These are phyloP conservation scores for Venusia cambrica DNA, from an alignment of 2,888 invertebrate species.

Conservation along the genomic window DNA sequence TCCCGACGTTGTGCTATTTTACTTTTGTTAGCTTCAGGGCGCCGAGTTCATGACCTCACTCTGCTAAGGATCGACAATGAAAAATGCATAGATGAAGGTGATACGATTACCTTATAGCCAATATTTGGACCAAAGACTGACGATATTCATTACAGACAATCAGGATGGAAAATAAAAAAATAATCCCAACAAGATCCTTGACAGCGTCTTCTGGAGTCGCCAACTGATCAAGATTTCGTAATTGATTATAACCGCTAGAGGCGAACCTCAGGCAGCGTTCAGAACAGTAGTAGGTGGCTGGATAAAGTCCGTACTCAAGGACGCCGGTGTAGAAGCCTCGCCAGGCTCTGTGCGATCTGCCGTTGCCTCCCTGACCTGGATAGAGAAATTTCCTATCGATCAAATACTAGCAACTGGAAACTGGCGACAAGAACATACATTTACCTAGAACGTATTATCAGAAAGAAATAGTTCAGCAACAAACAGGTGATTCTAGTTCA, in stretches of 20 bases:
- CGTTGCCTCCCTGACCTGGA: slow-evolving; percentile 1
- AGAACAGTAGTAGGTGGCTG: slow-evolving; percentile 1
- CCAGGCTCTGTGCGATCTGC: slow-evolving; percentile 7
- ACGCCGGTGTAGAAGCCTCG: background rate
- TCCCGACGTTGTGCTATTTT: slow-evolving; percentile 12
- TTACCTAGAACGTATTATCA: too few species aligned
- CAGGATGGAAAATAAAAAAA: background rate
- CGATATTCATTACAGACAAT: background rate
- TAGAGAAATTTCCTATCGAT: slow-evolving; percentile 2
- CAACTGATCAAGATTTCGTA: too few species aligned
- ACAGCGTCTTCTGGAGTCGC: too few species aligned
- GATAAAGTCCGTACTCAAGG: background rate
- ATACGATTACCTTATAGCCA: slow-evolving; percentile 15
- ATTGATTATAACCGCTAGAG: slow-evolving; percentile 4
- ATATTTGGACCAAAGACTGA: slow-evolving; percentile 14
- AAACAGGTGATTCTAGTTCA: too few species aligned
- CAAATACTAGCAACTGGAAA: slow-evolving; percentile 1
- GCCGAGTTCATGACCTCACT: slow-evolving; percentile 20
- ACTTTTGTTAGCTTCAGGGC: slow-evolving; percentile 14
- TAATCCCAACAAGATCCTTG: background rate
- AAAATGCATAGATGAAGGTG: slow-evolving; percentile 1
- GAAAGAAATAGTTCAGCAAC: too few species aligned
- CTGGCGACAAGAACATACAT: too few species aligned
- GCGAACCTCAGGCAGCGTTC: slow-evolving; percentile 1
- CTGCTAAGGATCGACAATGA: slow-evolving; percentile 5